phyloP scores from a whole-genome alignment of 2,113 vertebrate species.

The Xenotilapia caudafasciata region DNA sequence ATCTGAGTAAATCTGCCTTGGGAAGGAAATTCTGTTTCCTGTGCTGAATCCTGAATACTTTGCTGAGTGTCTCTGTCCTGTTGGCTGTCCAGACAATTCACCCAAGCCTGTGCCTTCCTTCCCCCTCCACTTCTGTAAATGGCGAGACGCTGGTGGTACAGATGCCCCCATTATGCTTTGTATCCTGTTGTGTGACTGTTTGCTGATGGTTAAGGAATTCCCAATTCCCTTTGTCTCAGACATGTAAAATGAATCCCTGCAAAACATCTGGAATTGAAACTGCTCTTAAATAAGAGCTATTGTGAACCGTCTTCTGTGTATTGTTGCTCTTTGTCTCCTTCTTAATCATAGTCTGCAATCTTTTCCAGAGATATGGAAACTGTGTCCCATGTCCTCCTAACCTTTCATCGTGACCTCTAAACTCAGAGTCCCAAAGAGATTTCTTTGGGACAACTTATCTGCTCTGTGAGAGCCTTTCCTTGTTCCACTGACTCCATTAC shows the following conservation, averaged over 20 bases:
- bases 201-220: conserved; percentile 19
- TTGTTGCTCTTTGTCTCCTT: background rate
- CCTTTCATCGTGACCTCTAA: background rate
- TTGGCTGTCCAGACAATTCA: background rate
- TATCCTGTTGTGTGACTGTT: conserved; percentile 62
- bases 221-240: conserved; percentile 23
- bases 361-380: conserved; percentile 2
- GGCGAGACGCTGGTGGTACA: background rate
- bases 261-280: conserved; percentile 34
- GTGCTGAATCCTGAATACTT: conserved; percentile 32
- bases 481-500: conserved; percentile 11
- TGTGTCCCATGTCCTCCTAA: conserved; percentile 33
- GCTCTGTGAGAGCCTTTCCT: background rate
- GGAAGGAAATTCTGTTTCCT: conserved; percentile 65
- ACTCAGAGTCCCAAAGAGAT: conserved; percentile 4
- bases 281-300: conserved; percentile 1
- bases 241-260: background rate
- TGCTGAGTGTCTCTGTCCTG: conserved; percentile 40
- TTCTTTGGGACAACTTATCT: conserved; percentile 5
- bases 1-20: conserved; percentile 5
- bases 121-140: conserved; percentile 12
- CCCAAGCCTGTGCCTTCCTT: conserved; percentile 39
- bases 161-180: conserved; percentile 7
- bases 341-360: conserved; percentile 24
- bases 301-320: conserved; percentile 21